A percentile compares a stretch with the other conserved stretches of the same genome.
Conservation (phyloP, 2,888 invertebrate genomes). For the Thelaira solivaga region DNA sequence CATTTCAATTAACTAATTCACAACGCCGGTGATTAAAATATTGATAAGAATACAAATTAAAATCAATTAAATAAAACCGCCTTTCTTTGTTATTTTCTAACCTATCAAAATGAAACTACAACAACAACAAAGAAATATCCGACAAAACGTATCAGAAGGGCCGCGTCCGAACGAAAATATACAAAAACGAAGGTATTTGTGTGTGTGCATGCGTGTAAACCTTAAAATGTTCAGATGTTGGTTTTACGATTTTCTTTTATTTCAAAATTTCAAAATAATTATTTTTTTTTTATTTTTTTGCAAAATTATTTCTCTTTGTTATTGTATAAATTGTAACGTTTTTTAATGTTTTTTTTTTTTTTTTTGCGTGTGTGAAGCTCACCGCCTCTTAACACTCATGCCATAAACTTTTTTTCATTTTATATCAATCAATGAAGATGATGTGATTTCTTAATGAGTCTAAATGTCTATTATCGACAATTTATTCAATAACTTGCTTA, state of each 20-base stretch:
- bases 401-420: conserved; percentile 12
- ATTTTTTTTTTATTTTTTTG: not conserved
- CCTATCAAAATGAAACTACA: not conserved
- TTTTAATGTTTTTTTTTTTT: not conserved
- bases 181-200: not conserved
- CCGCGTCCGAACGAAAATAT: not conserved
- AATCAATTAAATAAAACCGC: conserved; percentile 47
- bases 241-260: not conserved
- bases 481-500: conserved; percentile 27
- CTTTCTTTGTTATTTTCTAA: conserved; percentile 18
- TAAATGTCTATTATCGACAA: conserved; percentile 40
- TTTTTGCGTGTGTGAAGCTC: conserved; percentile 24
- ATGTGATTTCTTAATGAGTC: conserved; percentile 42
- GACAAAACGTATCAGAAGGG: conserved; percentile 26
- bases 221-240: conserved; percentile 13
- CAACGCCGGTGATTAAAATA: conserved; percentile 55
- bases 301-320: not conserved
- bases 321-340: not conserved
- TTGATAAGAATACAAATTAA: conserved; percentile 56
- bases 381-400: conserved; percentile 34
- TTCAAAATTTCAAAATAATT: not conserved
- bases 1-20: conserved; percentile 54
- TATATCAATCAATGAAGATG: conserved; percentile 33
- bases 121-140: not conserved
- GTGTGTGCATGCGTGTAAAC: too few relatives aligned